A percentile compares a stretch with the other conserved stretches of the same genome.
These are phyloP conservation scores for Apis cerana DNA, from an alignment of 1,140 invertebrate genomes.

Conservation along the genomic window DNA sequence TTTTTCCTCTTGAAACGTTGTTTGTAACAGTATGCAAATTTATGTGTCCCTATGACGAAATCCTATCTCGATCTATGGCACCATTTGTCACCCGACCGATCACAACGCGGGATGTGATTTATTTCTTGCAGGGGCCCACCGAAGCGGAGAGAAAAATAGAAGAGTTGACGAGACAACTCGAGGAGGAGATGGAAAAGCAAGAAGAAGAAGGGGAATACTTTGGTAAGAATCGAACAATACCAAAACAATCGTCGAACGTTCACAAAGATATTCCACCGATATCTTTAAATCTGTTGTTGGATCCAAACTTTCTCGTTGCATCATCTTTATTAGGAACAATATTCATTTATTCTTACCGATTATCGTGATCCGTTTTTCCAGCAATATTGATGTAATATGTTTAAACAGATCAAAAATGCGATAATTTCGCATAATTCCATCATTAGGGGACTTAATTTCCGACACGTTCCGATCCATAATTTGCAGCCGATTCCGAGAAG, in stretches of 20 bases:
- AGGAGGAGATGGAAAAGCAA: slow-evolving; percentile 97
- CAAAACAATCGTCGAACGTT: slow-evolving; percentile 6
- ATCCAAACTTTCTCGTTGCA: not conserved
- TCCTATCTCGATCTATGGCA: slow-evolving; percentile 1
- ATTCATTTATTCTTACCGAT: not conserved
- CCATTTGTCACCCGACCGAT: slow-evolving; percentile 31
- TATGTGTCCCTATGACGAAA: slow-evolving; percentile 14
- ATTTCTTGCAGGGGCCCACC: slow-evolving; percentile 86
- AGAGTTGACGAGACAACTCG: slow-evolving; percentile 92
- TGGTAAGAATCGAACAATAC: slow-evolving; percentile 84
- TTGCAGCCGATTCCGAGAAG: slow-evolving; percentile 41
- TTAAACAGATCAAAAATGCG: not conserved
- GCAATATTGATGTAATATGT: not conserved
- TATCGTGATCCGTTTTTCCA: not conserved
- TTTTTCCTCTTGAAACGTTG: not conserved
- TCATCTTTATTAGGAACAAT: not conserved
- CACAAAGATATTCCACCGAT: not conserved
- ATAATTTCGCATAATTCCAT: not conserved
- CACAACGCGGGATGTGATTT: slow-evolving; percentile 29
- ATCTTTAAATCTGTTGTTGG: not conserved
- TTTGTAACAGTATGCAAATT: slow-evolving; percentile 4
- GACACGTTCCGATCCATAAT: slow-evolving; percentile 39
- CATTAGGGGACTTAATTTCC: slow-evolving; percentile 4
- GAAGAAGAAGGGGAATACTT: slow-evolving; percentile 98
- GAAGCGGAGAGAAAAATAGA: slow-evolving; percentile 96